Base-by-base conservation (phyloP, 2,113 vertebrate genomes). In the Spea multiplicata region DNA sequence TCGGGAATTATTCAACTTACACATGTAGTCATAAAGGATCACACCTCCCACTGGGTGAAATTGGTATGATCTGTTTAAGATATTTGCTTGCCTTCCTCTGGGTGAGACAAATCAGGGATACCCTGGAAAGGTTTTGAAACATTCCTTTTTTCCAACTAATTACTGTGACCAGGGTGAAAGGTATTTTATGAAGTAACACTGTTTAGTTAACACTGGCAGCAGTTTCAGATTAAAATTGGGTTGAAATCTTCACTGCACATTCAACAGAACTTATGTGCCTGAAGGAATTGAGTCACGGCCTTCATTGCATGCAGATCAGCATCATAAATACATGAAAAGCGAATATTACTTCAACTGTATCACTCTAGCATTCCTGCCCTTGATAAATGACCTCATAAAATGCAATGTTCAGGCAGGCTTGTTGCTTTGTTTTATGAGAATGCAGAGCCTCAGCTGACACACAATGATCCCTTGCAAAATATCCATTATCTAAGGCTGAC, bases 301-400 rank as follows among this genome's bases (percentile, higher is more conserved):
- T 79, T 73, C 69, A 73, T 73, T 53, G 69, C 69, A 73, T 73
- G 76, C 61, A 79, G 76, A 79, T 79, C 70, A 79, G 70, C 70
- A 65, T 72, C 70, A 79, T 79, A 79, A 79, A 79, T 79, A 79
- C 76, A 79, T 79, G 76, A 66, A 79, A 79, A 78, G 57, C 14
- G 69, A 79, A 73, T 73, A 79, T 79, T 79, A 73, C 69, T 79
- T 79, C 62, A 73, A 66, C 70, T 66, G 76, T 79, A 79, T 79
- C 76, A 79, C 61, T 72, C 59, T 79, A 73, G 59, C 61, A 47
- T 79, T 73, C 61, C 64, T 79, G 76, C 62, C 76, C 76, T 79
- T 79, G 76, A 79, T 79, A 79, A 79, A 79, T 79, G 70, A 79
- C 76, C 76, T 73, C 70, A 79, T 79, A 79, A 79, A 79, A 79